Evolutionary conservation across 2,797 vertebrate genomes (phyloP).

Genomic region (Ctenosaura bakeri): DNA sequence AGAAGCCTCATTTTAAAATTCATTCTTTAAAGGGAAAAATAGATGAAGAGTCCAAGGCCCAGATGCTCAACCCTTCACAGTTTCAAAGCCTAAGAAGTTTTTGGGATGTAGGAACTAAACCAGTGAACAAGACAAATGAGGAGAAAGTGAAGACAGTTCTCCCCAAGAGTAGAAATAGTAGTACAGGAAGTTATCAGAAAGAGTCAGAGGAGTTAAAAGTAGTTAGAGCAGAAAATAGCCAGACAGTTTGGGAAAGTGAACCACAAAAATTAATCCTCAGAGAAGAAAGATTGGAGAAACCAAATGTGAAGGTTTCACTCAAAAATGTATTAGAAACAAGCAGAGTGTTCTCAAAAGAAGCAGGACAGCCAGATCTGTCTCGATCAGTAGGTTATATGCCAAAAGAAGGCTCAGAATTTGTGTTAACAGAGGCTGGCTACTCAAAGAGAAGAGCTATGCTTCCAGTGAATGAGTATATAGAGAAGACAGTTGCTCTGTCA

Average conservation of each 20-base stretch:
- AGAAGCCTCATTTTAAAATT: slow-evolving; percentile 78
- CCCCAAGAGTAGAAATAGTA: slow-evolving; percentile 34
- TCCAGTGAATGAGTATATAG: slow-evolving; percentile 58
- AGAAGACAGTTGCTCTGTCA: slow-evolving; percentile 60
- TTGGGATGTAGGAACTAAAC: slow-evolving; percentile 84
- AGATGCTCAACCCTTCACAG: slow-evolving; percentile 79
- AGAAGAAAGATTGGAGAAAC: slow-evolving; percentile 61
- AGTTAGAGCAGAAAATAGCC: slow-evolving; percentile 41
- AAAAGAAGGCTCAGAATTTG: slow-evolving; percentile 26
- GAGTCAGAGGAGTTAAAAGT: slow-evolving; percentile 62
- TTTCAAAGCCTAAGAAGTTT: slow-evolving; percentile 91
- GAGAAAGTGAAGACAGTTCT: slow-evolving; percentile 38
- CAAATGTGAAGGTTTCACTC: slow-evolving; percentile 74
- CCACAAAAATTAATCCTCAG: slow-evolving; percentile 62
- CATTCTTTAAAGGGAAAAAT: slow-evolving; percentile 84
- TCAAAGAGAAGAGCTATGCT: slow-evolving; percentile 39
- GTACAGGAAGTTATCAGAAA: slow-evolving; percentile 46
- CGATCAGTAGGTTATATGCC: slow-evolving; percentile 40
- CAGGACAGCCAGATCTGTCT: slow-evolving; percentile 30
- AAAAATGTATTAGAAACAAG: slow-evolving; percentile 74
- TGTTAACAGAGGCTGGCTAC: slow-evolving; percentile 20
- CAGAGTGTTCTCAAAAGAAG: slow-evolving; percentile 18
- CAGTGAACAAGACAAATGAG: slow-evolving; percentile 55
- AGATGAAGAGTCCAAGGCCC: slow-evolving; percentile 78
- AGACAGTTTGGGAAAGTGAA: slow-evolving; percentile 63